Conservation (phyloP, 2,888 invertebrate genomes). For the Furcula furcula region DNA sequence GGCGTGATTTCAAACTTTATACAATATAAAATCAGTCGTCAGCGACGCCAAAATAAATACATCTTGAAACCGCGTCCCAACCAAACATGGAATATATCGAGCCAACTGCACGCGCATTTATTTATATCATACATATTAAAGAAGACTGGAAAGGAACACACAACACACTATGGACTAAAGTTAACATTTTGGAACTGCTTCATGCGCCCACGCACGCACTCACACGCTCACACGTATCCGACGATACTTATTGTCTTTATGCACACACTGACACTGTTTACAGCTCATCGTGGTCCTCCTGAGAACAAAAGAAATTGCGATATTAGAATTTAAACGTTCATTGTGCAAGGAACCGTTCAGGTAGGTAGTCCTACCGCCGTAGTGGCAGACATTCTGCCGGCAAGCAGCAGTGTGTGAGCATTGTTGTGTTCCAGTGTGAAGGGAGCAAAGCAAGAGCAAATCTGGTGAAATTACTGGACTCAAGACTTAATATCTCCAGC, state of each 20-base stretch:
- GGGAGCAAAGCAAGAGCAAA: too few relatives aligned
- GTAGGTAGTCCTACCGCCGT: too few relatives aligned
- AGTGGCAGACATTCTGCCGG: too few relatives aligned
- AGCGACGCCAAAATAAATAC: constrained; percentile 37
- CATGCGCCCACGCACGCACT: constrained; percentile 26
- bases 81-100: constrained; percentile 60
- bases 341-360: too few relatives aligned
- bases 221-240: constrained; percentile 44
- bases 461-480: too few relatives aligned
- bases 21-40: constrained; percentile 20
- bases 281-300: constrained; percentile 78
- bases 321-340: constrained; percentile 15
- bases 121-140: constrained; percentile 24
- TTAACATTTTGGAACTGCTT: constrained; percentile 23
- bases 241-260: constrained; percentile 60
- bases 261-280: constrained; percentile 51
- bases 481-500: too few relatives aligned
- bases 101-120: constrained; percentile 37
- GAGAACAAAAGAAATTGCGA: constrained; percentile 39
- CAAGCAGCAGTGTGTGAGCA: too few relatives aligned
- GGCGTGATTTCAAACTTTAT: constrained; percentile 31
- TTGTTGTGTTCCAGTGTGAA: too few relatives aligned
- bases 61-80: constrained; percentile 33
- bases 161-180: constrained; percentile 26
- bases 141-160: constrained; percentile 29